These are phyloP conservation scores for Drosophila baimaii DNA, from an alignment of 1,140 invertebrate species.

Conservation along the genomic window DNA sequence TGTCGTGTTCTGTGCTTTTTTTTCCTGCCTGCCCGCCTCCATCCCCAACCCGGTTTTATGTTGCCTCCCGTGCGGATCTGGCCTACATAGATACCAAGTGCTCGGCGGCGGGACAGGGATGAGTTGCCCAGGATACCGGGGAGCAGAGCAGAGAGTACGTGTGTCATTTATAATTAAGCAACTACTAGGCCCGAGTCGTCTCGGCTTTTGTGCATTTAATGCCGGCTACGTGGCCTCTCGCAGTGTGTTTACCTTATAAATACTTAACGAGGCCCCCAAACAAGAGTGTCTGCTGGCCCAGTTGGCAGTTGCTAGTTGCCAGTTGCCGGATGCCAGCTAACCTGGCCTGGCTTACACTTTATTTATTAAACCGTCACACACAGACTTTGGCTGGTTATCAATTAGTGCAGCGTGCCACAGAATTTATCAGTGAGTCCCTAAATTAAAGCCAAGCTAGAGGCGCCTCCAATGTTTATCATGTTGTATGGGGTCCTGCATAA, in stretches of 20 bases:
- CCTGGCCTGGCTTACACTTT: slow-evolving; percentile 64
- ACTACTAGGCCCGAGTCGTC: slow-evolving; percentile 71
- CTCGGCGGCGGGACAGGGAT: slow-evolving; percentile 11
- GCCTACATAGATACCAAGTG: slow-evolving; percentile 68
- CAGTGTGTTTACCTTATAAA: slow-evolving; percentile 76
- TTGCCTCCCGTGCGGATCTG: slow-evolving; percentile 38
- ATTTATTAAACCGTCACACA: slow-evolving; percentile 70
- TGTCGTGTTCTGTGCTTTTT: slow-evolving; percentile 57
- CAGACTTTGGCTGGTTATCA: slow-evolving; percentile 71
- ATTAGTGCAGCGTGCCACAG: slow-evolving; percentile 68
- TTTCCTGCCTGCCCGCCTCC: slow-evolving; percentile 20
- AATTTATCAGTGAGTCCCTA: slow-evolving; percentile 66
- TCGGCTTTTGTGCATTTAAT: slow-evolving; percentile 76
- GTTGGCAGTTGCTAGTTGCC: slow-evolving; percentile 25
- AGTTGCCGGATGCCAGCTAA: slow-evolving; percentile 7
- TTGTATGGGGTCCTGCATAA: slow-evolving; percentile 77
- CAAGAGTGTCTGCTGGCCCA: slow-evolving; percentile 56
- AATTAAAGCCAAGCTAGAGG: slow-evolving; percentile 29
- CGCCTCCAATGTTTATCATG: slow-evolving; percentile 62
- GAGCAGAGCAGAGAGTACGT: slow-evolving; percentile 55
- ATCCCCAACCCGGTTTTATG: slow-evolving; percentile 8
- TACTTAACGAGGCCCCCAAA: slow-evolving; percentile 69
- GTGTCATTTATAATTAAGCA: slow-evolving; percentile 83
- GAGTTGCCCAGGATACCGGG: slow-evolving; percentile 20
- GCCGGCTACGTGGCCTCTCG: slow-evolving; percentile 61